Evolutionary conservation across 1,140 invertebrate genomes (phyloP), one percentile per base, ranked within the genome.

Genomic region (Diachasma alloeum): DNA sequence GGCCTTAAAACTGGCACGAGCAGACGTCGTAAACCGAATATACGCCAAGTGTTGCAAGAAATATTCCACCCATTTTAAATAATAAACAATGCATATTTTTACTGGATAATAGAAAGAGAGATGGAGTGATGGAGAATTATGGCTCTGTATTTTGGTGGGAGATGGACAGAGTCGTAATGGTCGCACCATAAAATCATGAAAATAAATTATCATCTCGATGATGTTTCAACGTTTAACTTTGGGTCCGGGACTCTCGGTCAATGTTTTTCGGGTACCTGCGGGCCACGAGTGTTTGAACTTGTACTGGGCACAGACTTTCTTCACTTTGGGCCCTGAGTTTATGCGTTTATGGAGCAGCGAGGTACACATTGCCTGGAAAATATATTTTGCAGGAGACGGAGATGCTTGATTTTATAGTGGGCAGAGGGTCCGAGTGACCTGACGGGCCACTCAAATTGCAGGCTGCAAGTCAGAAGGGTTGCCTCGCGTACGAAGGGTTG

Each of bases 171-270:
- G 17, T 79, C 75, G 73, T 73, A 77, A 79, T 72, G 48, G 68
- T 26, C 0, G 24, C 10, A 66, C 79, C 82, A 53, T 85, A 85
- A 86, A 86, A 82, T 85, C 80, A 83, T 84, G 80, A 84, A 83
- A 84, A 83, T 84, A 82, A 84, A 86, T 85, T 84, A 86, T 83
- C 72, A 78, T 76, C 37, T 79, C 80, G 79, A 83, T 84, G 82
- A 83, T 83, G 78, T 74, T 39, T 15, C 36, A 48, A 53, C 75
- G 69, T 77, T 72, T 63, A 72, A 76, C 74, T 75, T 31, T 31
- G 31, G 31, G 31, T n/a, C 3, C 26, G 36, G 31, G 19, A 11
- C 44, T 46, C 4, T 46, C 9, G 53, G 53, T 59, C n/a, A 59
- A n/a, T n/a, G 53, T 26, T 59, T 74, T 44, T 39, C 11, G 17